Base-by-base conservation (phyloP, 1,140 invertebrate species). In the Drosophila sproati region DNA sequence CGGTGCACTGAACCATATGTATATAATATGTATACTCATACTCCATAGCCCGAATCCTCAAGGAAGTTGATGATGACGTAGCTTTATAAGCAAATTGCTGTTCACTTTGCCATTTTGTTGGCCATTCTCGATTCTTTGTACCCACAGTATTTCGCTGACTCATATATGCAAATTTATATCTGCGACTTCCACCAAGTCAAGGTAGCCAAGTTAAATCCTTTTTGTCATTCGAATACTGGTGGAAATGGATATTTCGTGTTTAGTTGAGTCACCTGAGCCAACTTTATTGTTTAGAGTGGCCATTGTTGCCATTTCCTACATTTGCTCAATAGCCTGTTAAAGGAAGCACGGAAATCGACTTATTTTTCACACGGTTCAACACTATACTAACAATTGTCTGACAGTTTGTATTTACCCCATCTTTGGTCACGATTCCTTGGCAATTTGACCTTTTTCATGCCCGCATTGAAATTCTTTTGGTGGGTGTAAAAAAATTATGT, bases 181-280 rank as follows among this genome's bases (percentile, higher is more conserved):
- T 63, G 50, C 32, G 12, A 29, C 61, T 37, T 12, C 48, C 8
- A 43, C 12, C 28, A 5, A 41, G 56, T 52, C 20, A 20, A 59
- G 56, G 39, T 64, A 41, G 32, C 48, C 29, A 54, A 60, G 7
- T 43, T 63, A 60, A 39, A 54, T 66, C 54, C 80, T 55, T 70
- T 74, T 37, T 51, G 8, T 31, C 20, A 20, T 20, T 20, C 20
- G 20, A 20, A 34, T 57, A 82, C 76, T 79, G 72, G 68, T 20
- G 52, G 12, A 75, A 86, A 82, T 88, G 72, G 64, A 71, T 82
- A 76, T 75, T 57, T 61, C 61, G 62, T 78, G 82, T 82, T 82
- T 32, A 57, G 64, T 69, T 69, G 68, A 73, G 48, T 75, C 73
- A 77, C 78, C 77, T 77, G 76, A 68, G 34, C 57, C 50, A 67